Evolutionary conservation across 1,140 invertebrate genomes (phyloP), one percentile per base, ranked within the genome.

Genomic region (Drosophila mayri): DNA sequence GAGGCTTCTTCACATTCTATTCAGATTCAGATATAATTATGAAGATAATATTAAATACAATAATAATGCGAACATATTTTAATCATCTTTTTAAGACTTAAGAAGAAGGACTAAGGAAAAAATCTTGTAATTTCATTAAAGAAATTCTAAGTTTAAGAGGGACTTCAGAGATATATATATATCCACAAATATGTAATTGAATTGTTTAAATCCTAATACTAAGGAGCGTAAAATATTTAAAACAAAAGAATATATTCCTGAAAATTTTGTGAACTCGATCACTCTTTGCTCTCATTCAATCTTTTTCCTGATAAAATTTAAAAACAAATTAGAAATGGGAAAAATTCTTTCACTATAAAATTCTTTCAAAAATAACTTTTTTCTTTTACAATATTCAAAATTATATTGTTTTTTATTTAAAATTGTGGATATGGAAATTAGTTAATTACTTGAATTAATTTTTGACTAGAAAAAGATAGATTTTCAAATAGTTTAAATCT

Each of bases 41-140:
- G 0, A 22, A 10, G 1, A 5, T 0, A 14, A 14, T 0, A 8
- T 37, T 52, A 0, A 1, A 14, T 35, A 0, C 3, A 35, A 32
- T 35, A 30, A 0, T 1, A 16, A 7, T 25, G 0, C 0, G 1
- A 47, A 25, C 9, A 16, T 4, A 22, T 44, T 44, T 4, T 11
- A 18, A 4, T 35, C 10, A 12, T 18, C 10, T 3, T 40, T 18
- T 20, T 4, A 6, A 7, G 5, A 7, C 1, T 44, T 0, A 12
- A 11, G 20, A 12, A 44, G 28, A 30, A 7, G 0, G 4, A 43
- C 11, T 9, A 20, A 4, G 2, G 1, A 11, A 43, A 6, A 11
- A 8, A 44, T 1, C 18, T 44, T 14, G 2, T 44, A 1, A 3
- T 22, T 2, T 2, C 4, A 20, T 10, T 11, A 20, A 2, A 43